Evolutionary conservation across 2,113 vertebrate species (phyloP).

Genomic region (Dipodomys stephensi): DNA sequence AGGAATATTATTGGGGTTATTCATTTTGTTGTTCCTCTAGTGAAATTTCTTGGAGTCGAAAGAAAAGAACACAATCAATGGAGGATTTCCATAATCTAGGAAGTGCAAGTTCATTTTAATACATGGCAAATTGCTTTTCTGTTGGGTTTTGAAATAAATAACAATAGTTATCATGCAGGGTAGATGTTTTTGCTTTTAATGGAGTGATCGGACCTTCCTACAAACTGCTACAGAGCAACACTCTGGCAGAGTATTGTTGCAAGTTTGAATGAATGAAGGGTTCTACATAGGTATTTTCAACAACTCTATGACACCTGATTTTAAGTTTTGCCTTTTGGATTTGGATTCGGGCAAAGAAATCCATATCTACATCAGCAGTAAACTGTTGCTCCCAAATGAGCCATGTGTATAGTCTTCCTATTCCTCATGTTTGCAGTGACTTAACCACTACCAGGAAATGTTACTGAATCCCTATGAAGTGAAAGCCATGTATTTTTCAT

Average conservation of each 20-base stretch:
- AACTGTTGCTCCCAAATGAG: not conserved
- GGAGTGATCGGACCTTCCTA: not conserved
- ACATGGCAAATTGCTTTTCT: not conserved
- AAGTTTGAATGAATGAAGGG: not conserved
- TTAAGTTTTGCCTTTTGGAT: not conserved
- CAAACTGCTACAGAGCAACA: not conserved
- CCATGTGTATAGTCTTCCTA: not conserved
- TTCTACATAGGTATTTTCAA: not conserved
- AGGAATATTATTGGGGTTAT: not conserved
- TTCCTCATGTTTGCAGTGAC: not conserved
- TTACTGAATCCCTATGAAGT: accelerated
- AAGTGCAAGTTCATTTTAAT: slow-evolving; percentile 30
- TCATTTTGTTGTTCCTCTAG: not conserved
- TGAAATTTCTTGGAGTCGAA: slow-evolving; percentile 14
- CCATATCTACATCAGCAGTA: not conserved
- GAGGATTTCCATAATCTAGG: not conserved
- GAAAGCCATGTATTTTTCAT: not conserved
- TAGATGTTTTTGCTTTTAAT: not conserved
- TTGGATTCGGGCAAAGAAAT: not conserved
- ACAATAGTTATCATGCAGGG: not conserved
- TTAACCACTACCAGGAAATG: not conserved
- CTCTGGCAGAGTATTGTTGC: not conserved
- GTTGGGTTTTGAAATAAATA: slow-evolving; percentile 1
- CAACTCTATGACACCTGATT: not conserved
- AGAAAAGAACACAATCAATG: not conserved